Conservation (phyloP, 2,113 vertebrate species). For the Mohoua ochrocephala region DNA sequence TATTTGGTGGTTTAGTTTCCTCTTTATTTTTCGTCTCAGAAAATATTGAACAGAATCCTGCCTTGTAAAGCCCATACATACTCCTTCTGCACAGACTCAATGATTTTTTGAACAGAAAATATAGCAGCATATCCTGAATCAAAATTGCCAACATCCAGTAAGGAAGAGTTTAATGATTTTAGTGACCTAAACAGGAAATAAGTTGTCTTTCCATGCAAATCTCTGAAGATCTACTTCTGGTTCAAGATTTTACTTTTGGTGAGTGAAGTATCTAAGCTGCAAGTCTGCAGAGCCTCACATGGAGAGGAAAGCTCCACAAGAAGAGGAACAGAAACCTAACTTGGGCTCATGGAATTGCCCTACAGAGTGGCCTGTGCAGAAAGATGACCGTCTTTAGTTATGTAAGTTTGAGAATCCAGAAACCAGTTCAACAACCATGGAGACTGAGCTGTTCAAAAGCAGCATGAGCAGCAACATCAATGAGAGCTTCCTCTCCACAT, state of each 20-base stretch:
- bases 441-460: not conserved
- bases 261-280: not conserved
- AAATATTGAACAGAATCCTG: not conserved
- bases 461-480: not conserved
- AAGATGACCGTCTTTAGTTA: not conserved
- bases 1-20: not conserved
- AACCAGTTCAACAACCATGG: not conserved
- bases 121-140: not conserved
- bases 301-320: not conserved
- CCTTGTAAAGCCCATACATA: not conserved
- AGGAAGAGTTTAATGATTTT: not conserved
- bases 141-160: not conserved
- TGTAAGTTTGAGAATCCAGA: not conserved
- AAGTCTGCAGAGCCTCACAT: not conserved
- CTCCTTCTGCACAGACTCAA: not conserved
- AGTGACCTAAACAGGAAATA: not conserved
- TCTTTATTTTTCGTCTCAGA: not conserved
- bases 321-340: not conserved
- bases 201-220: not conserved
- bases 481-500: not conserved
- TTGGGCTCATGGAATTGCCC: not conserved
- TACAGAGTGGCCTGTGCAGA: not conserved
- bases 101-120: not conserved
- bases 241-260: not conserved
- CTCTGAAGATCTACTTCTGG: not conserved